Base-by-base conservation (phyloP, 2,113 vertebrate species). In the Scatophagus argus region DNA sequence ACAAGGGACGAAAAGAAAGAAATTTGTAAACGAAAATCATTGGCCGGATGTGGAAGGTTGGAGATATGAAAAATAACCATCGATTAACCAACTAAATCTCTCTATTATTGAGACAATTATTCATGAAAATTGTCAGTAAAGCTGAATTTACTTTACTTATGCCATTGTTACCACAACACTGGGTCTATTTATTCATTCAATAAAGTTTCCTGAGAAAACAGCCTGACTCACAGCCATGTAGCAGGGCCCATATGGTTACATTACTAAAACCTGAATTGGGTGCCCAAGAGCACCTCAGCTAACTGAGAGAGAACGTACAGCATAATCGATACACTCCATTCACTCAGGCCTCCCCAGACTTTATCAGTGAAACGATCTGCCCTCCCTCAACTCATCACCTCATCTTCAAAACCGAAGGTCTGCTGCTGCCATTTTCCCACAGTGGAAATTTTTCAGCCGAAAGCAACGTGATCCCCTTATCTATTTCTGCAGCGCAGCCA, bases 401-500 rank as follows among this genome's bases (percentile, higher is more conserved):
- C 21, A 17, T 25, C 38, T 55, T 38, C 27, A 63, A 54, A 77
- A 54, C 14, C 74, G 6, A 7, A 54, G 19, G 16, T 59, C 23
- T 29, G 25, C 8, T n/a, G 67, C 59, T 43, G 74, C 38, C 27
- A 49, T 58, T 74, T 87, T 76, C 80, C 69, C 73, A 83, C 73
- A 60, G 29, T 64, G 27, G 44, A 74, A 67, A 11, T 52, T 59
- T 82, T 66, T 80, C 73, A 43, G 58, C 58, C 44, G 49, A 58
- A 74, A 56, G 82, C 72, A 87, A 90, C 58, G 73, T 60, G 85
- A 91, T 85, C 80, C 64, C 55, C 62, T 76, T 32, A 41, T 88
- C 84, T 89, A 85, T 90, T 90, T 72, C 71, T 87, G 87, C 75
- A 69, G 64, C 13, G 65, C 74, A 62, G 81, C 58, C 79, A 82